Base-by-base conservation (phyloP, 2,888 invertebrate genomes). In the Catonia carolina region DNA sequence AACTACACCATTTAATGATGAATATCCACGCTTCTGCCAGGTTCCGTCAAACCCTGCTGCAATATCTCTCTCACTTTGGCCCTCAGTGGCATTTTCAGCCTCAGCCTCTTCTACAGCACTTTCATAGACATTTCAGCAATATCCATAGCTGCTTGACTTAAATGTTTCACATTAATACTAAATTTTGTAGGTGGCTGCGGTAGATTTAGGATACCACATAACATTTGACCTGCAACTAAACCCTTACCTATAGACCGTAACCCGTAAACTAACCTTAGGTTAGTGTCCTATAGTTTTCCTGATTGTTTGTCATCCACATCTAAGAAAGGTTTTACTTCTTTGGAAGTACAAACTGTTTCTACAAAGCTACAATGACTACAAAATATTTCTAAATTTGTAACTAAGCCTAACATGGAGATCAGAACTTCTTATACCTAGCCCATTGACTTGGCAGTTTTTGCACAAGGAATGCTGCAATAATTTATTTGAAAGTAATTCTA, bases 1-100 rank as follows among this genome's bases (percentile, higher is more conserved):
- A 27, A 60, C 54, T 10, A 60, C 53, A 33, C 61, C 60, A 53
- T 58, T 58, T n/a, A 55, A 36, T 8, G 60, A 60, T 14, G 53
- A 53, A 23, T 55, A 53, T 14, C 58, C 60, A 17, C 47, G 49
- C 42, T 55, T 58, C 20, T 60, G 58, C 58, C 61, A 61, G 10
- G 56, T 42, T 20, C 62, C 60, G 59, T 60, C 59, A 50, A 50
- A 48, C 20, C 17, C 31, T 48, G 48, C 48, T 48, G 48, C 17
- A 22, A 48, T 22, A 31, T 48, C 23, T 48, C 23, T 48, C 23
- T 20, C 22, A 22, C 20, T 41, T 41, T 41, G 5, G 12, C 17
- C 22, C n/a, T 41, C 17, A 20, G 20, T 41, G n/a, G n/a, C n/a
- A 41, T 41, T 41, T 22, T 41, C 41, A 15, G 18, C 41, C 18